Evolutionary conservation across 2,888 invertebrate species (phyloP).

Genomic region (Thymelicus acteon): DNA sequence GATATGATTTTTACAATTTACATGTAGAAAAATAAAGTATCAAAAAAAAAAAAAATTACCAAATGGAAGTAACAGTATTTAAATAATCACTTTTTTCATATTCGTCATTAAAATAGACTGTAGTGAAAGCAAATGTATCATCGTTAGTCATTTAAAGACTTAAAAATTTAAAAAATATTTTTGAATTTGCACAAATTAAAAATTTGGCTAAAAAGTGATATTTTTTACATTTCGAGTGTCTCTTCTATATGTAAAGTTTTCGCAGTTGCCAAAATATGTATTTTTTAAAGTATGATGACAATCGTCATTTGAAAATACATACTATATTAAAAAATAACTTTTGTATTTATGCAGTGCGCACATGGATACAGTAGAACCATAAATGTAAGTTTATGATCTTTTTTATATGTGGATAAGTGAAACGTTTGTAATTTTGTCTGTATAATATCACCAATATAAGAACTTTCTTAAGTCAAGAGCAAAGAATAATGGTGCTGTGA

Average conservation of each 20-base stretch:
- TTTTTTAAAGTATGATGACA: not conserved
- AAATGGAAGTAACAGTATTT: too few relatives aligned
- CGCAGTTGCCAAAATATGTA: constrained; percentile 14
- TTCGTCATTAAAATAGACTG: not conserved
- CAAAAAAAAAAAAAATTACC: too few relatives aligned
- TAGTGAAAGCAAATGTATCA: constrained; percentile 2
- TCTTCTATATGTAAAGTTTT: constrained; percentile 10
- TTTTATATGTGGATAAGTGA: not conserved
- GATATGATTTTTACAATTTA: not conserved
- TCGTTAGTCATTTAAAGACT: constrained; percentile 25
- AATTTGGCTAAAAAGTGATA: constrained; percentile 30
- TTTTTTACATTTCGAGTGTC: constrained; percentile 15
- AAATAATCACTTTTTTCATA: not conserved
- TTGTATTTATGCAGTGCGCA: not conserved
- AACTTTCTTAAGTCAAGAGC: too few relatives aligned
- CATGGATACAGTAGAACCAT: not conserved
- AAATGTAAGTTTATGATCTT: not conserved
- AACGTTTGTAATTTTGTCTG: not conserved
- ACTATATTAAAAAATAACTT: not conserved
- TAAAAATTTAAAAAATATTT: constrained; percentile 20
- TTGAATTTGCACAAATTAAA: constrained; percentile 32
- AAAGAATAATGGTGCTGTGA: too few relatives aligned
- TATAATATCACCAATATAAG: too few relatives aligned
- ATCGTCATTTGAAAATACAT: not conserved
- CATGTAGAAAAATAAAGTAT: not conserved